Conservation (phyloP, 2,113 vertebrate species). For the Argyrosomus japonicus region DNA sequence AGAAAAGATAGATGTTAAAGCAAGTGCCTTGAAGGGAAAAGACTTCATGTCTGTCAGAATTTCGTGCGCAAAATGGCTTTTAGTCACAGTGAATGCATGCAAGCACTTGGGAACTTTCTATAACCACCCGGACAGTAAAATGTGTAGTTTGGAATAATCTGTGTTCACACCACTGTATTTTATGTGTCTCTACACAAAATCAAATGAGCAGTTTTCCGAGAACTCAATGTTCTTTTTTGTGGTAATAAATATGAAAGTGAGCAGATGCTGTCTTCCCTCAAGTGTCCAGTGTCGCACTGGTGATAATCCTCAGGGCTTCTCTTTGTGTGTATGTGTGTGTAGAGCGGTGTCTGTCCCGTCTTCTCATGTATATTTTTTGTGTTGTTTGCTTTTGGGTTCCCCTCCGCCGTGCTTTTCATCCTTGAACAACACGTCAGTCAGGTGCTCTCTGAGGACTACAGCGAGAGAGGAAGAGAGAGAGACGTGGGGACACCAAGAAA, state of each 20-base stretch:
- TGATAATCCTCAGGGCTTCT: conserved; percentile 69
- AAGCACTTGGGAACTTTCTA: conserved; percentile 47
- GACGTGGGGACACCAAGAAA: conserved; percentile 60
- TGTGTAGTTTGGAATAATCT: conserved; percentile 29
- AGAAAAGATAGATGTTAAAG: conserved; percentile 62
- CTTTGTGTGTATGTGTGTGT: conserved; percentile 13
- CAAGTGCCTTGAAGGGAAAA: conserved; percentile 61
- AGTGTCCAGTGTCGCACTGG: conserved; percentile 68
- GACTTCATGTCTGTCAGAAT: conserved; percentile 61
- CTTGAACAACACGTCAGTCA: conserved; percentile 77
- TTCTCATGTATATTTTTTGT: conserved; percentile 64
- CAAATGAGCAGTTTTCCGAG: conserved; percentile 56
- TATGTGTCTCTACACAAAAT: conserved; percentile 28
- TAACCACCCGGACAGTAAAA: conserved; percentile 46
- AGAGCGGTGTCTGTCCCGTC: conserved; percentile 40
- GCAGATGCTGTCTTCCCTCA: conserved; percentile 70
- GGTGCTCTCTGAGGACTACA: conserved; percentile 76
- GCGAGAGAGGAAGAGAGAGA: conserved; percentile 40
- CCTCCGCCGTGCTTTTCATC: conserved; percentile 73
- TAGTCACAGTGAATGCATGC: conserved; percentile 55
- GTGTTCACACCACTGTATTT: conserved; percentile 23
- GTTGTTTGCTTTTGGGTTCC: conserved; percentile 77
- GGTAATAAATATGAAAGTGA: conserved; percentile 70
- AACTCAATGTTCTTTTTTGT: conserved; percentile 63
- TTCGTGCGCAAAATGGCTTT: conserved; percentile 63